Base-by-base conservation (phyloP, 64 coral and sea anemone species). In the Orbicella faveolata region DNA sequence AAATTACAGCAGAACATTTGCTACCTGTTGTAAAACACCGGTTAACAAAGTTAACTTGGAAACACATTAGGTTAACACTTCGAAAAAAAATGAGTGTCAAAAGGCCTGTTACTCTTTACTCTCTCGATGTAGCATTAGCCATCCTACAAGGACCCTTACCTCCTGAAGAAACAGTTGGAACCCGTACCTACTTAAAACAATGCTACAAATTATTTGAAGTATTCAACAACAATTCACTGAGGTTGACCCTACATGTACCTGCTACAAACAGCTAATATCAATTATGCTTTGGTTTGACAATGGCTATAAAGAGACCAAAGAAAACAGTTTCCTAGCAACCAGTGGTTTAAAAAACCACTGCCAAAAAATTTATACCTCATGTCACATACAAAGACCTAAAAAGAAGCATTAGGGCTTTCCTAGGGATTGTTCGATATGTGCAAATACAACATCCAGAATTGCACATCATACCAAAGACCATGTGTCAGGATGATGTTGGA, bases 1-100 rank as follows among this genome's bases (percentile, higher is more conserved):
- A 84, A 59, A 59, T 90, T 30, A 90, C 41, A 52, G 19, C 23
- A 18, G 67, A 91, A 19, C 89, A 91, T 65, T 36, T 91, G 55
- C 53, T 76, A 17, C 69, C 74, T 30, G 89, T 86, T 57, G 77
- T 84, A n/a, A 62, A 18, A 73, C 39, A 52, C 12, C 66, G 73
- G 14, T 55, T 75, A 36, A 91, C 89, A 21, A 83, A 83, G 54
- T 44, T 91, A 75, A 61, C n/a, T 21, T 84, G 89, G 89, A 91
- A 91, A 41, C 67, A 91, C 30, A 25, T 90, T 3, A 90, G 83
- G 36, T 55, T 90, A 11, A 90, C 65, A 61, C 41, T 67, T 18
- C 34, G 53, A 62, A 90, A 67, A 15, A 90, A 90, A 82, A 83
- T 83, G 89, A 84, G 72, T 44, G 80, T 90, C 1, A 83, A 83